Percentiles rank a stretch among this genome's conserved stretches.
phyloP scores from a whole-genome alignment of 2,797 vertebrate genomes.

The Galago senegalensis region DNA sequence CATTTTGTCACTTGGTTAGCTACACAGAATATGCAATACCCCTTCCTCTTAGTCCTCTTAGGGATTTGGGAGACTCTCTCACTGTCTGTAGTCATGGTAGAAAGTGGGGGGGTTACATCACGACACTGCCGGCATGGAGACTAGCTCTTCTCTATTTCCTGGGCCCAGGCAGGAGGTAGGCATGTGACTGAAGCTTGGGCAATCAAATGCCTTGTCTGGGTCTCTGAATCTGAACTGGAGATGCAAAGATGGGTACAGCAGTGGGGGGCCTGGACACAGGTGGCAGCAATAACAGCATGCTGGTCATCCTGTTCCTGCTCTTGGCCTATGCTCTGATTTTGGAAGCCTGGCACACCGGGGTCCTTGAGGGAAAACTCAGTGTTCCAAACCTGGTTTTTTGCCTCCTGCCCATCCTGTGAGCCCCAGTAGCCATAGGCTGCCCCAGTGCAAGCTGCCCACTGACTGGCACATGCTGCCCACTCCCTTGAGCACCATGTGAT shows the following conservation, averaged over 20 bases:
- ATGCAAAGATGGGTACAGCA: background rate
- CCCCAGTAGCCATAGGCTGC: background rate
- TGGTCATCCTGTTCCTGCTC: background rate
- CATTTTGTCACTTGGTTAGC: background rate
- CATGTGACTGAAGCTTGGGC: background rate
- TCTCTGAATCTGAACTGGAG: background rate
- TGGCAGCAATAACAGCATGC: background rate
- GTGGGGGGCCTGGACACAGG: background rate
- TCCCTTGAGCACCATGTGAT: background rate
- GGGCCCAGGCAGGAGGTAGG: background rate
- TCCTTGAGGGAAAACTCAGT: background rate
- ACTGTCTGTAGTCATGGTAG: background rate
- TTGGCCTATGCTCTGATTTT: background rate
- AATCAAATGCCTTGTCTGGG: background rate
- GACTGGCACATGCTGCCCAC: background rate
- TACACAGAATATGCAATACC: background rate
- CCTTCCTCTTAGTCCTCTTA: background rate
- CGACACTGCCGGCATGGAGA: background rate
- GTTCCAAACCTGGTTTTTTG: background rate
- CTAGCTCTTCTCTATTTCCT: background rate
- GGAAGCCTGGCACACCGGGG: background rate
- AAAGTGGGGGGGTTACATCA: background rate
- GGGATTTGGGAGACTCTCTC: background rate
- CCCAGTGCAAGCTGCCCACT: background rate
- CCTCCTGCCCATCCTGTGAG: background rate